phyloP scores from a whole-genome alignment of 2,888 invertebrate genomes.

The Trichacis sp. region DNA sequence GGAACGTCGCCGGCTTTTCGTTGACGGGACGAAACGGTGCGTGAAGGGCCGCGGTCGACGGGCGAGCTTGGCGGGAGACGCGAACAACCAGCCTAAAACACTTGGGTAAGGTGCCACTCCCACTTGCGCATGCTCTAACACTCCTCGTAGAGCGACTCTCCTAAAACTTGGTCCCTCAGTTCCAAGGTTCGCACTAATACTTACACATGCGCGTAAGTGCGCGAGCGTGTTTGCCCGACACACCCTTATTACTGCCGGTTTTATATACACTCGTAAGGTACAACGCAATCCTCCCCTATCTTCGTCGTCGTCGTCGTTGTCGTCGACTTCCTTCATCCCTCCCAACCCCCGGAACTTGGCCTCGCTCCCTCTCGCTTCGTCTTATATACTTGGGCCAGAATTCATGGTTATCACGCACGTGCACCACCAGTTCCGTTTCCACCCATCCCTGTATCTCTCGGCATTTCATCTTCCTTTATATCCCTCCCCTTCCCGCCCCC shows the following conservation, averaged over 20 bases:
- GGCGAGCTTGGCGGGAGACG: conserved; percentile 62
- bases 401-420: conserved; percentile 41
- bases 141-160: conserved; percentile 17
- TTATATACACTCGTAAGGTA: background rate
- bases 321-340: conserved; percentile 2
- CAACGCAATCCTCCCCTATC: conserved; percentile 17
- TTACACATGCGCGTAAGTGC: background rate
- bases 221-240: background rate
- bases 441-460: conserved; percentile 35
- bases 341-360: background rate
- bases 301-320: conserved; percentile 29
- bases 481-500: too few species aligned
- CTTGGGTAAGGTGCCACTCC: conserved; percentile 59
- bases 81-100: conserved; percentile 51
- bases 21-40: conserved; percentile 40
- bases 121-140: conserved; percentile 63
- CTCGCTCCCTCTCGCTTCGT: conserved; percentile 18
- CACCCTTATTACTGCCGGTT: conserved; percentile 31
- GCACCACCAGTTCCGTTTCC: conserved; percentile 18
- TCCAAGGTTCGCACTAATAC: conserved; percentile 15
- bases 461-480: conserved; percentile 23
- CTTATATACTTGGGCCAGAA: conserved; percentile 27
- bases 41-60: conserved; percentile 60
- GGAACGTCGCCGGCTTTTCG: background rate
- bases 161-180: conserved; percentile 13